Evolutionary conservation across 2,888 invertebrate genomes (phyloP).

Genomic region (Empis livida): DNA sequence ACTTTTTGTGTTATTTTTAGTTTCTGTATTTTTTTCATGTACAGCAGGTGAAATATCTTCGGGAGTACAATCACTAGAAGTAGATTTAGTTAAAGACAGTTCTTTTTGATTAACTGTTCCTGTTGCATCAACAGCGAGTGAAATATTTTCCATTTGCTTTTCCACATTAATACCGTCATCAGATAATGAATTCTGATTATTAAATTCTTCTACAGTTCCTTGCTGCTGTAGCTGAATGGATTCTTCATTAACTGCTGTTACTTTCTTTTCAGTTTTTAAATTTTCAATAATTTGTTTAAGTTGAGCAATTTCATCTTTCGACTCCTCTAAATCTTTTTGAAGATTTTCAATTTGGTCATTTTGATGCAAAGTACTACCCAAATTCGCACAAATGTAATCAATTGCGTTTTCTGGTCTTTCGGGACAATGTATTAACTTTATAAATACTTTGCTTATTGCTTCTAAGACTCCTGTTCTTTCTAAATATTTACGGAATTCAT

Average conservation of each 20-base stretch:
- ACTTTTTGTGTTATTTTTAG: no score
- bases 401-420: conserved; percentile 27
- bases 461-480: conserved; percentile 33
- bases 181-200: background rate
- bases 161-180: background rate
- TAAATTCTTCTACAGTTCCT: background rate
- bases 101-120: no score
- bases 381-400: conserved; percentile 26
- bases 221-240: background rate
- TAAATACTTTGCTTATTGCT: conserved; percentile 29
- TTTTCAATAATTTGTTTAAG: conserved; percentile 7
- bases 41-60: no score
- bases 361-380: conserved; percentile 27
- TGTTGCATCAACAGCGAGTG: no score
- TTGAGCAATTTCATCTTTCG: conserved; percentile 21
- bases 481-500: conserved; percentile 34
- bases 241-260: background rate
- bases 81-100: no score
- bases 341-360: conserved; percentile 25
- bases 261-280: background rate
- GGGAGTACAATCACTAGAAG: no score
- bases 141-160: background rate
- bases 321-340: conserved; percentile 23
- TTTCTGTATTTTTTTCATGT: no score
- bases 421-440: conserved; percentile 23